Conservation (phyloP, 2,113 vertebrate genomes). For the Tauraco erythrolophus region DNA sequence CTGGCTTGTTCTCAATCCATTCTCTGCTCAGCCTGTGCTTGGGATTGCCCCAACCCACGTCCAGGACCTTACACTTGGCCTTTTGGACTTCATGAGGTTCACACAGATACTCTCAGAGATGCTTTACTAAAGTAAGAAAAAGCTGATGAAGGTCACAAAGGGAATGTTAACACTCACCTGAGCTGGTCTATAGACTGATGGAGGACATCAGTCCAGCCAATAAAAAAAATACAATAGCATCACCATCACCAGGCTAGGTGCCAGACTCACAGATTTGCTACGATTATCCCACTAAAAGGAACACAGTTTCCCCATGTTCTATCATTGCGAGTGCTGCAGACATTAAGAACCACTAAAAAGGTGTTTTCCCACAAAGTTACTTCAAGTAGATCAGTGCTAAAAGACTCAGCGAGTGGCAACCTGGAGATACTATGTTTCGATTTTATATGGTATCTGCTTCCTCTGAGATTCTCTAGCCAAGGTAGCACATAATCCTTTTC, state of each 20-base stretch:
- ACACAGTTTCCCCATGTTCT: neutral
- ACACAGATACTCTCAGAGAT: neutral
- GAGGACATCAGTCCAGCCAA: neutral
- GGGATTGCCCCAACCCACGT: no score
- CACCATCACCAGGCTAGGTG: neutral
- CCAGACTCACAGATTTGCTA: neutral
- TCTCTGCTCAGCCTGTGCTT: no score
- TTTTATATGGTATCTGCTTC: constrained; percentile 24
- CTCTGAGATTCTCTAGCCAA: constrained; percentile 19
- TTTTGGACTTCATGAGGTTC: no score
- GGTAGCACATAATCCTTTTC: constrained; percentile 38
- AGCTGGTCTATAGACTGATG: neutral
- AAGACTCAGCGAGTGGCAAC: neutral
- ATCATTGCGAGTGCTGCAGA: neutral
- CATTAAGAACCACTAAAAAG: neutral
- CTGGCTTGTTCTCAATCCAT: no score
- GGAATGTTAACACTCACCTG: neutral
- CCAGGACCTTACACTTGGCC: no score
- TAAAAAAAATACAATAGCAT: neutral
- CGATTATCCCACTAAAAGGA: neutral
- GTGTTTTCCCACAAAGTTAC: neutral
- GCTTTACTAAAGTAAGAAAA: neutral
- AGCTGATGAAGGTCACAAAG: neutral
- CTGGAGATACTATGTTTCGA: constrained; percentile 5
- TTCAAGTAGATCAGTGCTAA: neutral